These are phyloP conservation scores for Phasianus colchicus DNA, from an alignment of 2,113 vertebrate genomes.

Conservation along the genomic window DNA sequence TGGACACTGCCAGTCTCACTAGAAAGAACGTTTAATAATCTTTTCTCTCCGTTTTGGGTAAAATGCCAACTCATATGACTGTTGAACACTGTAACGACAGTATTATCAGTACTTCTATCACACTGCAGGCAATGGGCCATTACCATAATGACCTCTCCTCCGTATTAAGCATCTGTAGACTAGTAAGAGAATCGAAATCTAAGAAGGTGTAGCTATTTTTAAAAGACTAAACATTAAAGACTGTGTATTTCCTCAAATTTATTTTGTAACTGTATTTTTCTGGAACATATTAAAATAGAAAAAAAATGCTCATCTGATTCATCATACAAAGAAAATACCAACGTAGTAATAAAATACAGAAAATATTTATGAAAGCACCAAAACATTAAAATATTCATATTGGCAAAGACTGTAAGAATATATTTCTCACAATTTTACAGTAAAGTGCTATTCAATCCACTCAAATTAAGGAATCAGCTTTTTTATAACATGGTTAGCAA, in stretches of 20 bases:
- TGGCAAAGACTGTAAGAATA: slow-evolving; percentile 80
- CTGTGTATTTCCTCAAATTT: slow-evolving; percentile 70
- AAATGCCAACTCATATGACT: accelerated
- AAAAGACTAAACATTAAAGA: slow-evolving; percentile 64
- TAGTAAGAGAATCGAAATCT: not conserved
- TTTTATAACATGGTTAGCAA: slow-evolving; percentile 72
- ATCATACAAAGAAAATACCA: slow-evolving; percentile 83
- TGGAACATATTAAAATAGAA: slow-evolving; percentile 87
- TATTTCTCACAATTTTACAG: slow-evolving; percentile 76
- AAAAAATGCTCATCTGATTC: slow-evolving; percentile 80
- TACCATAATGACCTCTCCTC: not conserved
- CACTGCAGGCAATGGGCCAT: not conserved
- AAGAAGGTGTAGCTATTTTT: not conserved
- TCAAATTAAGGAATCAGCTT: slow-evolving; percentile 72
- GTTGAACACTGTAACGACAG: not conserved
- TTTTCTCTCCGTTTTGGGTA: not conserved
- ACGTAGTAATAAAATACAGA: slow-evolving; percentile 84
- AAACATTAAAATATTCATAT: slow-evolving; percentile 80
- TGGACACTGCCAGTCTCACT: not conserved
- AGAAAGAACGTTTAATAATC: not conserved
- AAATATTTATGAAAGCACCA: slow-evolving; percentile 82
- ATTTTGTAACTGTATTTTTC: slow-evolving; percentile 78
- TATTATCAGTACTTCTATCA: not conserved
- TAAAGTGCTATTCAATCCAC: slow-evolving; percentile 82
- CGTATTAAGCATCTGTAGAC: not conserved